These are phyloP conservation scores for Lepidurus couesii DNA, from an alignment of 1,140 invertebrate species.

Conservation along the genomic window DNA sequence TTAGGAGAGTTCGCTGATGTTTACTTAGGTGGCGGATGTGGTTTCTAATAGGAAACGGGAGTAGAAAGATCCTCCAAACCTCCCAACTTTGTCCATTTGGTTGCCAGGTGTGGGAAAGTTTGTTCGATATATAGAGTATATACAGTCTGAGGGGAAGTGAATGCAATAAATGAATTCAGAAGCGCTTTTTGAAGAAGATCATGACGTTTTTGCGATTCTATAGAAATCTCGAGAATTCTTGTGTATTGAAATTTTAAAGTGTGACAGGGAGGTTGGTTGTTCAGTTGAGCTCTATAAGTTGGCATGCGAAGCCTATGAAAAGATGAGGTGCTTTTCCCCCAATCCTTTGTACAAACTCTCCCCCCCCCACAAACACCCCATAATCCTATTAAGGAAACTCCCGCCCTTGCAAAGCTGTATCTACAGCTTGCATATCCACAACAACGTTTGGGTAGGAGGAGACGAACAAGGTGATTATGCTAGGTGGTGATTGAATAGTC, in stretches of 20 bases:
- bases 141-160: not conserved
- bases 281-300: not conserved
- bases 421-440: not conserved
- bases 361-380: not conserved
- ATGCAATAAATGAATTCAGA: not conserved
- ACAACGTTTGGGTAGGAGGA: not conserved
- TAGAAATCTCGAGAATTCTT: not conserved
- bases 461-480: not conserved
- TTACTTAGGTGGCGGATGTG: not conserved
- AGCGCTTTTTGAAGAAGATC: too few relatives aligned
- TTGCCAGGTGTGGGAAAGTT: not conserved
- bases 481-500: too few relatives aligned
- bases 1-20: too few relatives aligned
- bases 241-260: not conserved
- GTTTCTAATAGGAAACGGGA: not conserved
- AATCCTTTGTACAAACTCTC: not conserved
- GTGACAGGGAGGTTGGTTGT: not conserved
- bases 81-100: not conserved
- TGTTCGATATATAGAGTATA: not conserved
- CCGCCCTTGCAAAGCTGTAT: too few relatives aligned
- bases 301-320: not conserved
- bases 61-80: not conserved
- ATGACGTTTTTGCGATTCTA: not conserved
- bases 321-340: slow-evolving; percentile 1
- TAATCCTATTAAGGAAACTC: slow-evolving; percentile 4